A percentile compares a stretch with the other conserved stretches of the same genome.
Conservation (phyloP, 1,140 invertebrate genomes). For the Augochlora pura region DNA sequence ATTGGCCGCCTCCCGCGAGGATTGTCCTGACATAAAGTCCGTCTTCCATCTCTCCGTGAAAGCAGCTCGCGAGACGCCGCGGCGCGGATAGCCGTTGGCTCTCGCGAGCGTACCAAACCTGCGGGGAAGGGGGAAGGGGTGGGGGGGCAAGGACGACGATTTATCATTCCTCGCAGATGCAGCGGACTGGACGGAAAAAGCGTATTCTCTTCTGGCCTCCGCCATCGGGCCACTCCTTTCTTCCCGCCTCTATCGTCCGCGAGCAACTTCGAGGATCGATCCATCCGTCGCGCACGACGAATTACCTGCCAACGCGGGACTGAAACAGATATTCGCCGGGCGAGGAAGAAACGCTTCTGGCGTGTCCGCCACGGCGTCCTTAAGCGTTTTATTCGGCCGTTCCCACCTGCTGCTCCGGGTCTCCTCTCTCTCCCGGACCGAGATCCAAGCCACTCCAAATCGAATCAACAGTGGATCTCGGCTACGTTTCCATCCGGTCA, state of each 20-base stretch:
- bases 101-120: conserved; percentile 16
- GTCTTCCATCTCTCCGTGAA: conserved; percentile 25
- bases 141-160: conserved; percentile 67
- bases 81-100: conserved; percentile 63
- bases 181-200: conserved; percentile 51
- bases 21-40: conserved; percentile 57
- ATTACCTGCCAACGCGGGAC: conserved; percentile 71
- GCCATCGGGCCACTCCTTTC: conserved; percentile 10
- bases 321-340: conserved; percentile 60
- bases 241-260: conserved; percentile 56
- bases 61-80: conserved; percentile 38
- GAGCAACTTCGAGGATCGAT: conserved; percentile 61
- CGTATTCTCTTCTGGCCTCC: conserved; percentile 54
- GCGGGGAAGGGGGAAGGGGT: too few species aligned
- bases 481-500: too few species aligned
- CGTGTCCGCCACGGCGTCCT: conserved; percentile 6
- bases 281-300: conserved; percentile 67
- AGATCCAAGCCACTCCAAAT: not conserved
- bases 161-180: conserved; percentile 71
- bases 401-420: conserved; percentile 41
- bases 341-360: conserved; percentile 24
- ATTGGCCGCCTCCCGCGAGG: conserved; percentile 32
- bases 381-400: conserved; percentile 11
- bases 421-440: not conserved
- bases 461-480: too few species aligned